Evolutionary conservation across 1,140 invertebrate species (phyloP).

Genomic region (Papilio aristodemus): DNA sequence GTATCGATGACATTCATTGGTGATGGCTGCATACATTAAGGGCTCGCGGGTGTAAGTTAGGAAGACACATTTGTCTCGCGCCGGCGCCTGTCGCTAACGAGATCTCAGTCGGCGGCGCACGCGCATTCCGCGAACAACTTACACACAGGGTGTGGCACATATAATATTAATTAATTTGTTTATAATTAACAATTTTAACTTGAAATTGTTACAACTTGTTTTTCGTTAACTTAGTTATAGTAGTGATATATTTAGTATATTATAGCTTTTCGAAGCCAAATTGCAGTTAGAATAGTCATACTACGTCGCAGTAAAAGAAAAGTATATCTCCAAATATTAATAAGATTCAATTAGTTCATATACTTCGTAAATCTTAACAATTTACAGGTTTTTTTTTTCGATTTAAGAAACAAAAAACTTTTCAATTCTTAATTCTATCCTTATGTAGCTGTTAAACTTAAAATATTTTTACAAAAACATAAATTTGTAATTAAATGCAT

Average conservation of each 20-base stretch:
- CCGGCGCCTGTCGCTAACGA: slow-evolving; percentile 65
- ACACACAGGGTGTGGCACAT: slow-evolving; percentile 37
- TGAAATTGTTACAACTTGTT: not conserved
- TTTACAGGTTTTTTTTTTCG: not conserved
- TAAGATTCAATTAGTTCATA: not conserved
- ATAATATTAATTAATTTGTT: slow-evolving; percentile 24
- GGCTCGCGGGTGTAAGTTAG: slow-evolving; percentile 59
- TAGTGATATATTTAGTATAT: too few relatives aligned
- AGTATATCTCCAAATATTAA: not conserved
- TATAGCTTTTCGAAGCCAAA: too few relatives aligned
- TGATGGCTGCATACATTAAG: slow-evolving; percentile 41
- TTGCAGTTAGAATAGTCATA: too few relatives aligned
- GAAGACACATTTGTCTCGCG: slow-evolving; percentile 65
- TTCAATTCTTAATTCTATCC: too few relatives aligned
- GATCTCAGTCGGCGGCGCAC: slow-evolving; percentile 47
- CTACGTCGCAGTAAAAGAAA: too few relatives aligned
- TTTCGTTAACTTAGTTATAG: too few relatives aligned
- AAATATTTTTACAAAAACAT: slow-evolving; percentile 28
- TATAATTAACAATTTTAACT: not conserved
- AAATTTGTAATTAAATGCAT: slow-evolving; percentile 40
- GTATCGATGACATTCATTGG: slow-evolving; percentile 36
- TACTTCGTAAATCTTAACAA: not conserved
- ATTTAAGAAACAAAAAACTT: not conserved
- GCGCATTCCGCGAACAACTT: slow-evolving; percentile 37
- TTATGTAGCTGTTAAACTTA: not conserved